phyloP scores from a whole-genome alignment of 1,140 invertebrate genomes.

The Potamilus streckersoni region DNA sequence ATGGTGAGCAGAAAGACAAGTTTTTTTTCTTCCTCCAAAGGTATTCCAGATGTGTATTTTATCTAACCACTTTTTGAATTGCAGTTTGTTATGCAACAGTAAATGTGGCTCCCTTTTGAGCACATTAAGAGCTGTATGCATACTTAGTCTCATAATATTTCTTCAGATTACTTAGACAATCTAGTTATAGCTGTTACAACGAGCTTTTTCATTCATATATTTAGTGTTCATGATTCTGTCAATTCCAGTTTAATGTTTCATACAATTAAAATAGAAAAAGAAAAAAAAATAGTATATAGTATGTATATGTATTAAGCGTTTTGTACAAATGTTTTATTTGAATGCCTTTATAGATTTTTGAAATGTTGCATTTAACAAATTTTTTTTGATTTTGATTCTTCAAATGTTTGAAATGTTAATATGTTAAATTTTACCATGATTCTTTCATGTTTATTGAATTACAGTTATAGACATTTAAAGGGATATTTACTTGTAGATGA shows the following conservation, averaged over 20 bases:
- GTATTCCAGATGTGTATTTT: slow-evolving; percentile 46
- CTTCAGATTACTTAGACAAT: slow-evolving; percentile 46
- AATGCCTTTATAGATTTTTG: slow-evolving; percentile 53
- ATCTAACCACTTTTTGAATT: slow-evolving; percentile 35
- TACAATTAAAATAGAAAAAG: slow-evolving; percentile 40
- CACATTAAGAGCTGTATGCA: slow-evolving; percentile 42
- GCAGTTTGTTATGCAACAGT: background rate
- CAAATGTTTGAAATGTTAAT: slow-evolving; percentile 37
- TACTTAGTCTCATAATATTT: slow-evolving; percentile 43
- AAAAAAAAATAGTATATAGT: slow-evolving; percentile 36
- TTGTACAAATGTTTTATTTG: slow-evolving; percentile 51
- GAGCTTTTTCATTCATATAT: slow-evolving; percentile 46
- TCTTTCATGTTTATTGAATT: slow-evolving; percentile 43
- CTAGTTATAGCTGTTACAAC: slow-evolving; percentile 60
- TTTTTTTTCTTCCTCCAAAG: slow-evolving; percentile 31
- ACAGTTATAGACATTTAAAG: background rate
- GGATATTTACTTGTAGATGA: too few relatives aligned
- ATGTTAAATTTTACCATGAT: slow-evolving; percentile 44
- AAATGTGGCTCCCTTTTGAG: slow-evolving; percentile 62
- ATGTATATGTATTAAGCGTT: slow-evolving; percentile 27
- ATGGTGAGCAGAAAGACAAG: too few relatives aligned
- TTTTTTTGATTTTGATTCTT: slow-evolving; percentile 41
- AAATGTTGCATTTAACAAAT: slow-evolving; percentile 54
- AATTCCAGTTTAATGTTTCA: slow-evolving; percentile 49
- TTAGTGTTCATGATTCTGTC: slow-evolving; percentile 49